Evolutionary conservation across 2,797 vertebrate species (phyloP), one percentile per base, ranked within the genome.

Genomic region (Chromis chromis): DNA sequence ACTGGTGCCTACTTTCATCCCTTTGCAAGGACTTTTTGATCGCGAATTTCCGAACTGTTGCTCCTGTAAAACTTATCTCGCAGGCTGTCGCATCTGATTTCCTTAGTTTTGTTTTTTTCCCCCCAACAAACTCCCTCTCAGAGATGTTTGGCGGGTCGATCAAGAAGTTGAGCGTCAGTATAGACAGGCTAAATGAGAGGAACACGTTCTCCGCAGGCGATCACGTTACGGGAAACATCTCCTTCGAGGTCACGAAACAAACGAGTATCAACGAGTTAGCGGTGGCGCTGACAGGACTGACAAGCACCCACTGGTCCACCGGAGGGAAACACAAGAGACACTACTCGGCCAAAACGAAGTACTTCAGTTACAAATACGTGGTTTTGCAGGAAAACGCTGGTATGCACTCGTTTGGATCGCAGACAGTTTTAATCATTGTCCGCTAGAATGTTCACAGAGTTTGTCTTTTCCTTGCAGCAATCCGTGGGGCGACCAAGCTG

Each of bases 211-310:
- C 74, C 31, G 44, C 75, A 0, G 90, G 87, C 0, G 87, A 90
- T 17, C 1, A 48, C 9, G 0, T 92, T 0, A 64, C 61, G 0
- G 90, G 93, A 25, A 44, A 87, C 0, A 4, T 92, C 14, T 78
- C 60, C 31, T 93, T 93, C 36, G 67, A 82, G 0, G 65, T 92
- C 10, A 64, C 67, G 0, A 88, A 90, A 68, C 2, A 62, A 49
- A 88, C 70, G 0, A 88, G 78, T 16, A 70, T 93, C 31, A 66
- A 22, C 0, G 54, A 73, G 0, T 77, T 93, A 1, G 40, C 56
- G 3, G 21, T 90, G 65, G 0, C 1, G 0, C 0, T 91, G 24
- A 46, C 2, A 0, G 90, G 90, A 8, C 52, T 9, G 19, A 86
- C n/a, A 0, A 0, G 46, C 0, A 83, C 90, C 14, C 66, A 60